Percentiles rank a stretch among this genome's conserved stretches.
Conservation (phyloP, 2,113 vertebrate genomes). For the Coptodon rendalli region DNA sequence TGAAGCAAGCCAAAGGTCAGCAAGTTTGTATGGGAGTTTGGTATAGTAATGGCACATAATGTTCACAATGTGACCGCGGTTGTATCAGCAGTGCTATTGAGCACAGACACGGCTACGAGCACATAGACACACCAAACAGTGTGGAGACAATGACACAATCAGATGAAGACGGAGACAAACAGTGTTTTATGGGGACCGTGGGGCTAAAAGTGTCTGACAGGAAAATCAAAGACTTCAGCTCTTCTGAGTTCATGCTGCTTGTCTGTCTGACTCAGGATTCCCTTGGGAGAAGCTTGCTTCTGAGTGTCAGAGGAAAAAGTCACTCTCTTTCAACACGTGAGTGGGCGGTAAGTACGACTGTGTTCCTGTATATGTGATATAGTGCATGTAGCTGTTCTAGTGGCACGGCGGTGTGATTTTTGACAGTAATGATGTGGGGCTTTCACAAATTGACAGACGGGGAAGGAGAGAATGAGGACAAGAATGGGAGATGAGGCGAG, state of each 20-base stretch:
- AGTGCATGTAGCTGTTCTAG: conserved; percentile 32
- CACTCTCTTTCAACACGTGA: conserved; percentile 33
- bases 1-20: background rate
- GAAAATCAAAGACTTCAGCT: conserved; percentile 39
- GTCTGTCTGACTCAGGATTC: conserved; percentile 40
- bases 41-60: background rate
- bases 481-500: background rate
- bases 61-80: background rate
- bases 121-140: background rate
- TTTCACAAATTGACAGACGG: conserved; percentile 48
- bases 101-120: background rate
- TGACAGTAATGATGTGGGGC: conserved; percentile 54
- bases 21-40: background rate
- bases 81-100: background rate
- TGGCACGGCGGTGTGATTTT: conserved; percentile 25
- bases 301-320: conserved; percentile 34
- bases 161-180: conserved; percentile 4
- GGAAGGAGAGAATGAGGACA: conserved; percentile 19
- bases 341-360: conserved; percentile 28
- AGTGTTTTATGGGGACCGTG: background rate
- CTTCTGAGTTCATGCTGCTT: conserved; percentile 20
- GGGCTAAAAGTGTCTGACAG: conserved; percentile 48
- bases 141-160: background rate
- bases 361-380: background rate
- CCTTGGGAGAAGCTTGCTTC: conserved; percentile 31